Base-by-base conservation (phyloP, 2,797 vertebrate genomes). In the Melanotaenia maccullochi region DNA sequence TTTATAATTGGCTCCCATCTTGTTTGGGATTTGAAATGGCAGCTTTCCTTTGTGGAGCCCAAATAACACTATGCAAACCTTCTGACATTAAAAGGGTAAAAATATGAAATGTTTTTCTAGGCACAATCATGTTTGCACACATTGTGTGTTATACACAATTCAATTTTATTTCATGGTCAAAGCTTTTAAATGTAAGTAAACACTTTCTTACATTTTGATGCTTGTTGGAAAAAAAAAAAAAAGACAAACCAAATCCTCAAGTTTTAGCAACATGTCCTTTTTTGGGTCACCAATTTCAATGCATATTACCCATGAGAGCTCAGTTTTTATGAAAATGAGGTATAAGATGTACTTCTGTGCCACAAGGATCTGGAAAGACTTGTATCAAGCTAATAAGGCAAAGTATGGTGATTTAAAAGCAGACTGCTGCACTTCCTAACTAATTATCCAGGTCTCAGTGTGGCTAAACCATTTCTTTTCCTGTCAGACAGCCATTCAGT, bases 361-460 rank as follows among this genome's bases (percentile, higher is more conserved):
- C 78, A 72, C 68, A 35, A 58, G 42, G 78, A 74, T 67, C 79
- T 81, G 71, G 3, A 30, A 30, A 30, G 5, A 74, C 49, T 59
- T 38, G 4, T 61, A 70, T 36, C 51, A 71, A 81, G 77, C 73
- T 89, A 89, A 88, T 84, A 81, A 81, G 80, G 62, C 86, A 78
- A 62, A 63, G 81, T 73, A 66, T 75, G 75, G 83, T 79, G 80
- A 89, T 88, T 87, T 79, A 76, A 77, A 71, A 65, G 68, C 69
- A 73, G 79, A 67, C 81, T 83, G 60, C 6, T 13, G 66, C 60
- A 78, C 77, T 69, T 84, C 75, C 76, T 70, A 64, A 78, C 86
- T 90, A 85, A 86, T 91, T 85, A 81, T 76, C 82, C 77, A 68
- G 78, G 82, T 85, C 79, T 83, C 68, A 32, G 38, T 71, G 30